phyloP scores from a whole-genome alignment of 2,113 vertebrate species.

The Merops nubicus region DNA sequence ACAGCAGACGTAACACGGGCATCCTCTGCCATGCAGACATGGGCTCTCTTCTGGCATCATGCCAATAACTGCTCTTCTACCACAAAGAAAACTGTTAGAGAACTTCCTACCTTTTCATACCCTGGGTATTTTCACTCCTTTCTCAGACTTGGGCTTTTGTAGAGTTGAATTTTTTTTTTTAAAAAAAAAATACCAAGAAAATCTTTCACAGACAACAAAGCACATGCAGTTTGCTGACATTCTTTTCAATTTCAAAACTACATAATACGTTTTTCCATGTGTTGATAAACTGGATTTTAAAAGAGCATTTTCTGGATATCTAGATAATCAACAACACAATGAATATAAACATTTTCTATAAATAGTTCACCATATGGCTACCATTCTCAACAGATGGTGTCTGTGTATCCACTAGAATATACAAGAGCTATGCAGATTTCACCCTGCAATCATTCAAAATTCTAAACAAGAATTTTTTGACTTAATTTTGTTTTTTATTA shows the following conservation, averaged over 20 bases:
- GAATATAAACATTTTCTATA: conserved; percentile 84
- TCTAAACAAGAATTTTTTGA: not conserved
- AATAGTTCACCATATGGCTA: conserved; percentile 86
- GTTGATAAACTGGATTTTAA: conserved; percentile 61
- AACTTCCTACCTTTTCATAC: conserved; percentile 54
- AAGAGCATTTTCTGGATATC: conserved; percentile 68
- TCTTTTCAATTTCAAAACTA: conserved; percentile 26
- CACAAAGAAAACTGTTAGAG: conserved; percentile 28
- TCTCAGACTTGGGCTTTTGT: conserved; percentile 29
- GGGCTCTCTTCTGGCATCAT: not conserved
- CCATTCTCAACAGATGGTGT: conserved; percentile 86
- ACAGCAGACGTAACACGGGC: not conserved
- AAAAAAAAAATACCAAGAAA: not conserved
- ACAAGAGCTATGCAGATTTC: conserved; percentile 65
- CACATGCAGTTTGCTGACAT: not conserved
- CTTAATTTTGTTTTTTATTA: not conserved
- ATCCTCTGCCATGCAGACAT: not conserved
- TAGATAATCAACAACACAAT: conserved; percentile 81
- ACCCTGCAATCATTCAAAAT: conserved; percentile 38
- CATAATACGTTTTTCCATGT: conserved; percentile 35
- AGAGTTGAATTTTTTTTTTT: not conserved
- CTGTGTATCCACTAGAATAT: conserved; percentile 85
- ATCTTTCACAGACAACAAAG: conserved; percentile 12
- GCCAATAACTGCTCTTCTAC: not conserved
- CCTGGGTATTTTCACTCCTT: conserved; percentile 57